Evolutionary conservation across 2,113 vertebrate species (phyloP).

Genomic region (Ploceus nigricollis): DNA sequence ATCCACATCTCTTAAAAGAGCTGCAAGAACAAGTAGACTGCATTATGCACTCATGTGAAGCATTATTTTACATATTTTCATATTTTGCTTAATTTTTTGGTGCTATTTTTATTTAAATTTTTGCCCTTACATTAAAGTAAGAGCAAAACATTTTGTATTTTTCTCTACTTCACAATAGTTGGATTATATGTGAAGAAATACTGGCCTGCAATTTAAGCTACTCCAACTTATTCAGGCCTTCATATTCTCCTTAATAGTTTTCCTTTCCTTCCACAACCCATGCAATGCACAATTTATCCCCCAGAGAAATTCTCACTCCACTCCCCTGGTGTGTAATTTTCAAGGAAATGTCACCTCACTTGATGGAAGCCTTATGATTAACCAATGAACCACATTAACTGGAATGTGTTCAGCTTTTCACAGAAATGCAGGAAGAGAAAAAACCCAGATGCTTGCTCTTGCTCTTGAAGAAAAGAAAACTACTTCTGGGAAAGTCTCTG

Average conservation of each 20-base stretch:
- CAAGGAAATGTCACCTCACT: not conserved
- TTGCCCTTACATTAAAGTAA: not conserved
- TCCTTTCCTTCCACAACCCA: not conserved
- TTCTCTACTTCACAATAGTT: not conserved
- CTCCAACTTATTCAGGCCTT: not conserved
- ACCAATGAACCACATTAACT: not conserved
- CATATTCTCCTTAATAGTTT: not conserved
- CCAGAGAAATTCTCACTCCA: not conserved
- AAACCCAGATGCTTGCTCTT: not conserved
- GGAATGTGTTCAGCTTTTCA: not conserved
- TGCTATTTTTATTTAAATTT: not conserved
- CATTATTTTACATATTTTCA: not conserved
- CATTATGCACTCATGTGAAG: not conserved
- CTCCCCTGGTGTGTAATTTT: not conserved
- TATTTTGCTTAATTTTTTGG: not conserved
- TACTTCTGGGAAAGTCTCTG: not conserved
- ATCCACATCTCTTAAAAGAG: not conserved
- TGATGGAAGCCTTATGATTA: fast-evolving
- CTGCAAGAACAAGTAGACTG: not conserved
- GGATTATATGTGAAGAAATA: not conserved
- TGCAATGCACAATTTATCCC: not conserved
- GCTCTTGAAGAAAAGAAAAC: not conserved
- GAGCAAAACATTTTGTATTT: not conserved
- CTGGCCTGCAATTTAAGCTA: not conserved
- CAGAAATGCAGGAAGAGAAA: not conserved